Base-by-base conservation (phyloP, 2,113 vertebrate species). In the Sciurus niger region DNA sequence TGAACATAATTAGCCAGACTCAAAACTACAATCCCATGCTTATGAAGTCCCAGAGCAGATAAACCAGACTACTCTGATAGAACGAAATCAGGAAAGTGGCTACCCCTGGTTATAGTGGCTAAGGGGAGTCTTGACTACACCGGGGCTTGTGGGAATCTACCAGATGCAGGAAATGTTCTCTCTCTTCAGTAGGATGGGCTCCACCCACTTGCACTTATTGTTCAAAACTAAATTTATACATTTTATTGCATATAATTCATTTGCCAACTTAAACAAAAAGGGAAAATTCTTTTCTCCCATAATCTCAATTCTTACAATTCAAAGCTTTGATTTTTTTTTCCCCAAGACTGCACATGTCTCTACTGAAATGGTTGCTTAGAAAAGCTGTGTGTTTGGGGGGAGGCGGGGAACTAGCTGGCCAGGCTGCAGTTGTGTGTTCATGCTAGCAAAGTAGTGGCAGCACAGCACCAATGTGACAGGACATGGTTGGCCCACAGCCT, bases 281-380 rank as follows among this genome's bases (percentile, higher is more conserved):
- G 7, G 83, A 85, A 68, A 67, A 28, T 34, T 53, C 7, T 28
- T 89, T 37, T 53, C 40, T 63, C 18, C 40, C 32, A 48, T 28
- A 80, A 84, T 68, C 3, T 79, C 51, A 63, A 53, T 40, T 89
- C 51, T 95, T 48, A 3, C 16, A 90, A 88, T 67, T 46, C 51
- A 68, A 88, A 97, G 32, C 37, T 79, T 92, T 46, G 55, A 24
- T 22, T 84, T 96, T 82, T 22, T 67, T 78, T 79, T 4, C 60
- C 60, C 86, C 65, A 83, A 37, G 55, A 78, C 13, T 58, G 11
- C 7, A 46, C 10, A 4, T 83, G 48, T 11, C 32, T 89, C 68
- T 83, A 25, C 34, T 74, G 20, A 68, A 86, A 11, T 68, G 9
- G 17, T 14, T 73, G 5, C 20, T n/a, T n/a, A 8, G 60, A 53